Conservation (phyloP, 2,113 vertebrate genomes). For the Panurus biarmicus region DNA sequence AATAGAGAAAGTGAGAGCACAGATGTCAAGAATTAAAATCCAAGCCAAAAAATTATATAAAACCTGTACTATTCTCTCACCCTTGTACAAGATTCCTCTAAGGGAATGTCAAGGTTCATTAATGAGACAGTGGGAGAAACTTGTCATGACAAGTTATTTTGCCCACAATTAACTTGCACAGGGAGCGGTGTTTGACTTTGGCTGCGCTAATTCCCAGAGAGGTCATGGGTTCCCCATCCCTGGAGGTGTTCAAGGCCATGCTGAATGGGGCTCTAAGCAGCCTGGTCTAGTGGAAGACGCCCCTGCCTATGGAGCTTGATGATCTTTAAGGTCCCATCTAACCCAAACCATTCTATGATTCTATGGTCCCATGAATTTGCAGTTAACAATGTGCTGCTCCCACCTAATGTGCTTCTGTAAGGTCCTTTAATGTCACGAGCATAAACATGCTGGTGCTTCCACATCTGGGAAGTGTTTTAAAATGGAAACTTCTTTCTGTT, state of each 20-base stretch:
- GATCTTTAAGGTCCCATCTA: not conserved
- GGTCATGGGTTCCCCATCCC: not conserved
- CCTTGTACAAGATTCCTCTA: not conserved
- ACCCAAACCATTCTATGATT: not conserved
- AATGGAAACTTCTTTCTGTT: not conserved
- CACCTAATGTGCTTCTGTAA: not conserved
- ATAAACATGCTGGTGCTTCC: not conserved
- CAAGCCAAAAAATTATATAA: not conserved
- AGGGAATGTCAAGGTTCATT: not conserved
- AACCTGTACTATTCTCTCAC: not conserved
- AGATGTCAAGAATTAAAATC: not conserved
- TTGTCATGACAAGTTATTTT: not conserved
- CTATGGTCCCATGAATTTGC: not conserved
- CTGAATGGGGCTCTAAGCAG: not conserved
- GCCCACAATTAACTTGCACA: not conserved
- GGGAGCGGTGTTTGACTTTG: not conserved
- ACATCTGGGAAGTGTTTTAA: not conserved
- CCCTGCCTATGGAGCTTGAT: not conserved
- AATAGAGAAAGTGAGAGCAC: not conserved
- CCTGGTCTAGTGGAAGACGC: not conserved
- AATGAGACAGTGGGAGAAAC: not conserved
- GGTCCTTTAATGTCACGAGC: not conserved
- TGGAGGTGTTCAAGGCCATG: not conserved
- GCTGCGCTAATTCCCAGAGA: not conserved
- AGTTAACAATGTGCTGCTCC: not conserved